phyloP scores from a whole-genome alignment of 2,888 invertebrate species.

The Clusia tigrina region DNA sequence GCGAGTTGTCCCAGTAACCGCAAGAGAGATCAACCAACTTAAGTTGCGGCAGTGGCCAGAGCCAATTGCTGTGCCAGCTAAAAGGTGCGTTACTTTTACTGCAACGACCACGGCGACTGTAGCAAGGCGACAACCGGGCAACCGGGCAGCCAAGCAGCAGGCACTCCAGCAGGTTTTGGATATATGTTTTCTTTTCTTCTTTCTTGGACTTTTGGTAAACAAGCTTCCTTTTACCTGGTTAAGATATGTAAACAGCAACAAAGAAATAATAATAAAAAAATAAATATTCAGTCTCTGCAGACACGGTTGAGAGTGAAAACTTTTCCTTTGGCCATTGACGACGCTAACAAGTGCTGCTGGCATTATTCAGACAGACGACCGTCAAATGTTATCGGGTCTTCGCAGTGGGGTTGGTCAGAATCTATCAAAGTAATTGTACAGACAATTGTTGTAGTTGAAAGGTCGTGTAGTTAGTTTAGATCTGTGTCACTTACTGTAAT shows the following conservation, averaged over 20 bases:
- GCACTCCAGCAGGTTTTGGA: not conserved
- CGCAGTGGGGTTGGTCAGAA: no score
- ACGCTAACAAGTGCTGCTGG: not conserved
- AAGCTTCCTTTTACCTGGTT: conserved; percentile 4
- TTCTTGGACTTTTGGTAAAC: not conserved
- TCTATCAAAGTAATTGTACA: no score
- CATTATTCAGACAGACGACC: not conserved
- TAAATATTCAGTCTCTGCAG: conserved; percentile 1
- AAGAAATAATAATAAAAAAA: conserved; percentile 5
- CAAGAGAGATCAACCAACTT: conserved; percentile 19
- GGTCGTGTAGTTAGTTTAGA: no score
- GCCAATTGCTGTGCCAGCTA: not conserved
- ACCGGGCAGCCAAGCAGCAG: no score
- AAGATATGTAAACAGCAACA: not conserved
- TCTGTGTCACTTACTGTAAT: no score
- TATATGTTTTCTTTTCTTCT: conserved; percentile 15
- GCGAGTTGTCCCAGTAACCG: conserved; percentile 30
- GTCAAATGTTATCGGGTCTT: not conserved
- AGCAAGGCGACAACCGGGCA: no score
- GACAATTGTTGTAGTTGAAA: no score
- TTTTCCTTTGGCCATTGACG: conserved; percentile 21
- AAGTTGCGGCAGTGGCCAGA: not conserved
- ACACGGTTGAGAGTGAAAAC: conserved; percentile 34
- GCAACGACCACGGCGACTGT: not conserved
- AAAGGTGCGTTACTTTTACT: not conserved